Percentiles rank a stretch among this genome's conserved stretches.
phyloP scores from a whole-genome alignment of 2,113 vertebrate species.

The Nannospalax galili region DNA sequence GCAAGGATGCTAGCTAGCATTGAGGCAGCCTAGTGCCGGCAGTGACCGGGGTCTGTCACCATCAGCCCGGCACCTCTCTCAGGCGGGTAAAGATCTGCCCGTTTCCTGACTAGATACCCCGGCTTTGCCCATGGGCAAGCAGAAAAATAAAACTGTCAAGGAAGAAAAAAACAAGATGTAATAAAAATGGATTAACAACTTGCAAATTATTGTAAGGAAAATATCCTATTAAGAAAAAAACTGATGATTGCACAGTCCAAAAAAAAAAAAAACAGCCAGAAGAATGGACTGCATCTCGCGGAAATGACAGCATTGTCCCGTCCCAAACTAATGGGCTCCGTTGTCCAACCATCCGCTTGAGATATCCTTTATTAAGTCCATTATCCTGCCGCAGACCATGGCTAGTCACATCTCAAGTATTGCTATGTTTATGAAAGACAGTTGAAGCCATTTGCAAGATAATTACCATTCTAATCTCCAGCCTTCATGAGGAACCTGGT shows the following conservation, averaged over 20 bases:
- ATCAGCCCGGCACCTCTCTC: fast-evolving
- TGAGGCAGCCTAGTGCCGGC: fast-evolving
- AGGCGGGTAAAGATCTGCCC: fast-evolving
- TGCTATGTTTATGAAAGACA: slow-evolving; percentile 65
- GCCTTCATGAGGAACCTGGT: not conserved
- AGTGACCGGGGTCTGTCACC: not conserved
- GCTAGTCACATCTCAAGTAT: slow-evolving; percentile 32
- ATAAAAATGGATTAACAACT: slow-evolving; percentile 12
- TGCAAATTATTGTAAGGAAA: slow-evolving; percentile 52
- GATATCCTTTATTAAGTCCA: slow-evolving; percentile 4
- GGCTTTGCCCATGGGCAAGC: not conserved
- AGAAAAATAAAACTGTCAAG: not conserved
- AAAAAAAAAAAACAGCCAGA: not conserved
- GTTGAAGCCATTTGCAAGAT: slow-evolving; percentile 55
- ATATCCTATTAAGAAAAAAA: slow-evolving; percentile 20
- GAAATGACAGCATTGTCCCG: not conserved
- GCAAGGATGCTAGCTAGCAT: fast-evolving
- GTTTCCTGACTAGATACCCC: not conserved
- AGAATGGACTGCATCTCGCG: not conserved
- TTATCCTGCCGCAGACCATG: not conserved
- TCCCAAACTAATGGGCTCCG: not conserved
- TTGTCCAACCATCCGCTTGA: not conserved
- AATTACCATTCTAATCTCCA: slow-evolving; percentile 73
- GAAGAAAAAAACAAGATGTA: not conserved
- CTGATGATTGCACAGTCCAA: not conserved